Base-by-base conservation (phyloP, 2,113 vertebrate species). In the Lucifuga dentata region DNA sequence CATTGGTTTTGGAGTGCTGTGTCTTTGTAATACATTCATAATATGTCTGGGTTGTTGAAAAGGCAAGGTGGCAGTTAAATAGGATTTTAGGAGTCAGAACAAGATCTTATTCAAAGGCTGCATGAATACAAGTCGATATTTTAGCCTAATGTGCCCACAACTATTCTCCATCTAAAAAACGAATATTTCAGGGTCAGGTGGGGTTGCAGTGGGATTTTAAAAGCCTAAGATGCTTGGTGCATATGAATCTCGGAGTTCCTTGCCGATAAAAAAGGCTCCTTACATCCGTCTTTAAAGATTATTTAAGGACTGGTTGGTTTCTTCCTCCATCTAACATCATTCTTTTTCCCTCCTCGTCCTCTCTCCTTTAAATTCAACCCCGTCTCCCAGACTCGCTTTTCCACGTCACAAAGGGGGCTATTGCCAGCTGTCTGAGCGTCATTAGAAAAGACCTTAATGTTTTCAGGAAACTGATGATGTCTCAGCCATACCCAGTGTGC, bases 391-490 rank as follows among this genome's bases (percentile, higher is more conserved):
- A 45, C 71, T 74, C 61, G 55, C 68, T 86, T 75, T 71, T 77
- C 60, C 3, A 0, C 2, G 40, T 29, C 66, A 81, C 79, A 85
- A 79, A 79, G 12, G 62, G 35, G 58, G 76, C 62, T 66, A 72
- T 44, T 53, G 74, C 32, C 2, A 46, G 44, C 58, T 8, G 59
- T 74, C 73, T 70, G 59, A 75, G 72, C 43, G 11, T 45, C 62
- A 11, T 39, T 7, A 70, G 61, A 72, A 83, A 82, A 65, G 67
- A 45, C 70, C 80, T 68, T 80, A 86, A 83, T 83, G 86, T 79
- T 81, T 84, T 81, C 76, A 77, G 83, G 83, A 77, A 88, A 84
- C 68, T 45, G 43, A 49, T 60, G 83, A 86, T 70, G 83, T 69
- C 68, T 66, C 24, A 46, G 78, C 71, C 81, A 53, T 86, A 67